Percentiles rank a stretch among this genome's conserved stretches.
These are phyloP conservation scores for Fistularia commersonii DNA, from an alignment of 2,797 vertebrate genomes.

Conservation along the genomic window DNA sequence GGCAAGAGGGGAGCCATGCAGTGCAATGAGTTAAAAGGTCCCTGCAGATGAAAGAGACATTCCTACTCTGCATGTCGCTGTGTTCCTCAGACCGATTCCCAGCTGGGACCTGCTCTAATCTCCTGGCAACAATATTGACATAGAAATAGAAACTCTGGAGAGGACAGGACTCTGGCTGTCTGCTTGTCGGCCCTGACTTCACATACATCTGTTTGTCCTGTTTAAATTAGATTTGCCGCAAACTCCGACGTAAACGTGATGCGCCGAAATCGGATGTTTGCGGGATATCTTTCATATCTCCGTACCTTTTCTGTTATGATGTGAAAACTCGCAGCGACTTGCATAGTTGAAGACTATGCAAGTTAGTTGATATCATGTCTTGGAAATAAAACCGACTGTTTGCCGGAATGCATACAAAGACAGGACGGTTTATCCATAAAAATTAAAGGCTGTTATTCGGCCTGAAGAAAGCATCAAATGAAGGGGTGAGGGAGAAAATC, in stretches of 20 bases:
- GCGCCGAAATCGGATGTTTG: neutral
- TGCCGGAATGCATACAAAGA: no score
- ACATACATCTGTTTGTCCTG: conserved; percentile 53
- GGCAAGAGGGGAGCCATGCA: conserved; percentile 39
- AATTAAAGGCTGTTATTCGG: no score
- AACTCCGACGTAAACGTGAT: neutral
- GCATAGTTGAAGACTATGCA: no score
- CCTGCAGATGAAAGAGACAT: conserved; percentile 72
- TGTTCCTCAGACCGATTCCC: conserved; percentile 71
- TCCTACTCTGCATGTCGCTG: conserved; percentile 73
- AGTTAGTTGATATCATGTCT: no score
- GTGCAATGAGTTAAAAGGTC: conserved; percentile 54
- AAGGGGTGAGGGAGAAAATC: no score
- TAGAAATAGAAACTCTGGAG: conserved; percentile 70
- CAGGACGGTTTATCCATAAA: no score
- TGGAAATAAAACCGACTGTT: no score
- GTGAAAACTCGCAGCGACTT: no score
- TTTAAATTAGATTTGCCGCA: conserved; percentile 1
- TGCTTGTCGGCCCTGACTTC: conserved; percentile 31
- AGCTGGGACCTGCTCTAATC: conserved; percentile 74
- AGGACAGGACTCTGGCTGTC: conserved; percentile 57
- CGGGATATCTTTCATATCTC: no score
- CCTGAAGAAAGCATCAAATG: no score
- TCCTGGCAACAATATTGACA: conserved; percentile 75
- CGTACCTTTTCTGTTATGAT: no score